Conservation (phyloP, 2,888 invertebrate genomes). For the Acanthococcus lagerstroemiae region DNA sequence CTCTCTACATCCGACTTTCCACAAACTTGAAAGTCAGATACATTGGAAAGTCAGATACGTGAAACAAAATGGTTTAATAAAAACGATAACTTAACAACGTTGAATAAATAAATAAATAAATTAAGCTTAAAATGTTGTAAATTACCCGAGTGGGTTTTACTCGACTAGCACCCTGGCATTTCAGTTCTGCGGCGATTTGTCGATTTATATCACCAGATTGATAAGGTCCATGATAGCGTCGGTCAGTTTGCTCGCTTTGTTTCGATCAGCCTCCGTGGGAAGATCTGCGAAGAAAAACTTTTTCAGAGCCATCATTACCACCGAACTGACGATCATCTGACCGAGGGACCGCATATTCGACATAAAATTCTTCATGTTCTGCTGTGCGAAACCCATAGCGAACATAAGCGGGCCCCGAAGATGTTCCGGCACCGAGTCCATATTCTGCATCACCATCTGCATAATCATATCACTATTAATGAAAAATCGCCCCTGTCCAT, state of each 20-base stretch:
- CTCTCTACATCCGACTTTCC: too few relatives aligned
- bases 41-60: too few relatives aligned
- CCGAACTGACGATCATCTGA: slow-evolving; percentile 14
- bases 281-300: slow-evolving; percentile 15
- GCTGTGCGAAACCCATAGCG: slow-evolving; percentile 18
- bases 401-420: slow-evolving; percentile 16
- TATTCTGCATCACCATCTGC: background rate
- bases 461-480: slow-evolving; percentile 3
- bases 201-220: background rate
- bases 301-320: slow-evolving; percentile 24
- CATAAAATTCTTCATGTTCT: slow-evolving; percentile 19
- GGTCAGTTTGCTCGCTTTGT: slow-evolving; percentile 13
- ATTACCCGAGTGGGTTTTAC: too few relatives aligned
- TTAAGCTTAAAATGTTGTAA: too few relatives aligned
- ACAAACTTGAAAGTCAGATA: too few relatives aligned
- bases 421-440: background rate
- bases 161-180: too few relatives aligned
- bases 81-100: too few relatives aligned
- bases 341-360: slow-evolving; percentile 16
- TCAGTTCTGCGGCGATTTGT: too few relatives aligned
- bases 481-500: slow-evolving; percentile 1
- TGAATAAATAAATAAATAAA: too few relatives aligned
- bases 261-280: background rate
- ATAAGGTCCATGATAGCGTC: slow-evolving; percentile 1
- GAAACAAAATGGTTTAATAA: too few relatives aligned